Evolutionary conservation across 2,797 vertebrate species (phyloP).

Genomic region (Sebastiscus tertius): DNA sequence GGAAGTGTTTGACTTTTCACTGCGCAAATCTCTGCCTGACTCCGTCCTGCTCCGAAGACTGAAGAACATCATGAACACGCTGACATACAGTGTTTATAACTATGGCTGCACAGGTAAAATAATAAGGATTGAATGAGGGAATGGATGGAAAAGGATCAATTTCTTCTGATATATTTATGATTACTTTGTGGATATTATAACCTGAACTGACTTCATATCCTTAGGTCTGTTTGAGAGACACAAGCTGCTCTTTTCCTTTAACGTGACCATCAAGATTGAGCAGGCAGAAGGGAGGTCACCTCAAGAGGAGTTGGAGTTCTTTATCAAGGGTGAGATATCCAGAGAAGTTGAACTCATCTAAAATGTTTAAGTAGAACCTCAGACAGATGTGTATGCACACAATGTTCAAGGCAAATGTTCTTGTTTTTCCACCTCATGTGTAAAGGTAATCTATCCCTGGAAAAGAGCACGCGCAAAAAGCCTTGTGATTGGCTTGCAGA

Average conservation of each 20-base stretch:
- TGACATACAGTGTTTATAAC: conserved; percentile 94
- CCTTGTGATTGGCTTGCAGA: conserved; percentile 90
- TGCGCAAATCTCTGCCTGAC: conserved; percentile 89
- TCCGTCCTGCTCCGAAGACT: conserved; percentile 85
- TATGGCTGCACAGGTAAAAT: conserved; percentile 93
- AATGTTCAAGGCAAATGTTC: background rate
- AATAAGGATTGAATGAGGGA: background rate
- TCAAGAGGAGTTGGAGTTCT: conserved; percentile 95
- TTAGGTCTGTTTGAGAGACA: conserved; percentile 95
- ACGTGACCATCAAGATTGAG: conserved; percentile 95
- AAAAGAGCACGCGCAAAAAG: conserved; percentile 89
- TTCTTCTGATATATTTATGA: background rate
- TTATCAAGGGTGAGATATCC: conserved; percentile 90
- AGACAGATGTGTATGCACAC: background rate
- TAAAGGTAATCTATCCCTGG: conserved; percentile 93
- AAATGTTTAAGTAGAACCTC: background rate
- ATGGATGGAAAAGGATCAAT: background rate
- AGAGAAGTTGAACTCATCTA: background rate
- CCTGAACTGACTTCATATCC: conserved; percentile 5
- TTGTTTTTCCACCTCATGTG: background rate
- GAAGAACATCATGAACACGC: conserved; percentile 89
- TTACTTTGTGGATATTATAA: conserved; percentile 1
- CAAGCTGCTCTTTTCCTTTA: conserved; percentile 96
- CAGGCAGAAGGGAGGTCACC: conserved; percentile 89
- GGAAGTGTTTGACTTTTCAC: conserved; percentile 90